phyloP scores from a whole-genome alignment of 2,113 vertebrate genomes.

The Willisornis vidua region DNA sequence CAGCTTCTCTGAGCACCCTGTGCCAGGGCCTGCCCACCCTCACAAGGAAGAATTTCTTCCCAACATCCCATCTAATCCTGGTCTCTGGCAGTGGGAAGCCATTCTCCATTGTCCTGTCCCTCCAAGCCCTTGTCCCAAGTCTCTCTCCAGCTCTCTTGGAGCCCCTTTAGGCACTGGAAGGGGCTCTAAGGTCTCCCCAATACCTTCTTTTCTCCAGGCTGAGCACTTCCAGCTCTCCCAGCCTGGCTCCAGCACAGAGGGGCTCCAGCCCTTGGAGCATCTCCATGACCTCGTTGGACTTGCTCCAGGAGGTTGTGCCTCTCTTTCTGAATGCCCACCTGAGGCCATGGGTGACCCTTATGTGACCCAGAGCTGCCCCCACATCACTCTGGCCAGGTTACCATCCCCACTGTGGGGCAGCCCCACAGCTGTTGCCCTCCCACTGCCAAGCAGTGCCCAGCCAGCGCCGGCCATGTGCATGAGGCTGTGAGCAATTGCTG shows the following conservation, averaged over 20 bases:
- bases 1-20: neutral
- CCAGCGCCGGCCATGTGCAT: neutral
- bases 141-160: neutral
- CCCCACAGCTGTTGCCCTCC: neutral
- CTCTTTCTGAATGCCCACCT: fast-evolving
- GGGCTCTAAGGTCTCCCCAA: neutral
- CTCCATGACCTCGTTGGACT: fast-evolving
- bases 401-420: neutral
- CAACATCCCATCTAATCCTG: fast-evolving
- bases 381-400: fast-evolving
- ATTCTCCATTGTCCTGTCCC: neutral
- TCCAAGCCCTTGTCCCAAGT: neutral
- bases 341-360: fast-evolving
- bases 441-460: neutral
- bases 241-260: neutral
- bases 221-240: neutral
- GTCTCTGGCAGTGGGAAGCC: neutral
- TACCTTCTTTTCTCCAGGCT: neutral
- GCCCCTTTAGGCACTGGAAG: fast-evolving
- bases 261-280: neutral
- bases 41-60: fast-evolving
- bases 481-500: neutral
- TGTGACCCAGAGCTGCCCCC: neutral
- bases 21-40: neutral
- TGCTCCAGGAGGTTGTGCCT: neutral